A percentile compares a stretch with the other conserved stretches of the same genome.
These are phyloP conservation scores for Dermolepida albohirtum DNA, from an alignment of 2,888 invertebrate genomes.

Conservation along the genomic window DNA sequence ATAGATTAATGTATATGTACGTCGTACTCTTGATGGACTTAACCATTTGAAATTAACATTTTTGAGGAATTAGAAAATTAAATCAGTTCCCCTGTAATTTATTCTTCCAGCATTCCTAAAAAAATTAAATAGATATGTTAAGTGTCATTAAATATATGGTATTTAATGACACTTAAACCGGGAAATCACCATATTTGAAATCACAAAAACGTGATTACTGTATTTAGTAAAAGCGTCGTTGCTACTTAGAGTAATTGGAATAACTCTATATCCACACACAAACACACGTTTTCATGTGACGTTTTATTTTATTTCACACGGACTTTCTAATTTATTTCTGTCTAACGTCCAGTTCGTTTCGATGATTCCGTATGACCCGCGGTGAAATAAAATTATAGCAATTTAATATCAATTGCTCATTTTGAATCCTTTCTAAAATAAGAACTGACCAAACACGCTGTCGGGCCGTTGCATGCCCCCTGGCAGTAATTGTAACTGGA, in stretches of 20 bases:
- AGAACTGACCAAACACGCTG: constrained; percentile 24
- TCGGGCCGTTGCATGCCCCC: neutral
- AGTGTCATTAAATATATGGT: too few species aligned
- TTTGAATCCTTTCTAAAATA: constrained; percentile 37
- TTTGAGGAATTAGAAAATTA: too few species aligned
- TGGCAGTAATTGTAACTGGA: constrained; percentile 33
- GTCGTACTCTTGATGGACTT: too few species aligned
- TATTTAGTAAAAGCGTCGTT: constrained; percentile 4
- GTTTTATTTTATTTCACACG: constrained; percentile 25
- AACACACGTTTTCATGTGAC: too few species aligned
- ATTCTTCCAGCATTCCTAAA: too few species aligned
- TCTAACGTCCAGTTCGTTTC: neutral
- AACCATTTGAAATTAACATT: too few species aligned
- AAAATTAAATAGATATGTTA: too few species aligned
- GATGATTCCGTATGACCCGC: constrained; percentile 12
- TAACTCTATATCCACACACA: neutral
- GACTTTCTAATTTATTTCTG: constrained; percentile 31
- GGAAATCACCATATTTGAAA: constrained; percentile 11
- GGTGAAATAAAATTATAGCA: constrained; percentile 37
- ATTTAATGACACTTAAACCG: neutral
- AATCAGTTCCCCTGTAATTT: too few species aligned
- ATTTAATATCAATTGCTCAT: constrained; percentile 34
- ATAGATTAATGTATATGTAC: too few species aligned
- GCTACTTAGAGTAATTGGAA: constrained; percentile 14
- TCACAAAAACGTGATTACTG: constrained; percentile 25